Evolutionary conservation across 2,888 invertebrate genomes (phyloP).

Genomic region (Pilophorus perplexus): DNA sequence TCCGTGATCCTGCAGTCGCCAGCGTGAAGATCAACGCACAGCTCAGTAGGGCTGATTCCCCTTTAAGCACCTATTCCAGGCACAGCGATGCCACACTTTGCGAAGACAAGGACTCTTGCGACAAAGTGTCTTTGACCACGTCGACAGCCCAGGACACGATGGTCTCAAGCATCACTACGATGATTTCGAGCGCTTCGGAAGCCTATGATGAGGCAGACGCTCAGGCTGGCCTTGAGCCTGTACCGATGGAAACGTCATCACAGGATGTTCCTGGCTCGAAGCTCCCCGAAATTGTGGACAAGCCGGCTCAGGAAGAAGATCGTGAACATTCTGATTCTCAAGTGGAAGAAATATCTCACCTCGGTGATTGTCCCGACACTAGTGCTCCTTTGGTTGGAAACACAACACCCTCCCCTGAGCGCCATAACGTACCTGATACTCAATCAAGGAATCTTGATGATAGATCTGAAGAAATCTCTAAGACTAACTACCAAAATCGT

Average conservation of each 20-base stretch:
- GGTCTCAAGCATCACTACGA: too few species aligned
- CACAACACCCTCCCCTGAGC: conserved; percentile 27
- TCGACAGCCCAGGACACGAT: background rate
- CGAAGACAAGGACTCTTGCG: background rate
- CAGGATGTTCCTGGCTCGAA: too few species aligned
- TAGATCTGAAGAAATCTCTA: conserved; percentile 19
- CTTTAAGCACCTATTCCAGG: conserved; percentile 6
- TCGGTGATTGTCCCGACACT: too few species aligned
- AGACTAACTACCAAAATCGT: conserved; percentile 34
- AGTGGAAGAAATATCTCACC: too few species aligned
- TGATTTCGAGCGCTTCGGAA: too few species aligned
- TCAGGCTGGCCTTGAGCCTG: too few species aligned
- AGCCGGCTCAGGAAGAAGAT: too few species aligned
- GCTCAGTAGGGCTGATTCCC: conserved; percentile 14
- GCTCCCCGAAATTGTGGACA: too few species aligned
- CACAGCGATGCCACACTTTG: conserved; percentile 6
- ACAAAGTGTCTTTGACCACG: background rate
- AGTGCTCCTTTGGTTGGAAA: too few species aligned
- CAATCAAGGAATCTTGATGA: conserved; percentile 15
- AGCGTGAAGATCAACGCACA: background rate
- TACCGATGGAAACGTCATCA: too few species aligned
- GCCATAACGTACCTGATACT: conserved; percentile 31
- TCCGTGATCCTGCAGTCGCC: background rate
- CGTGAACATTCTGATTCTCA: too few species aligned
- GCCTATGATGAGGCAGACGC: too few species aligned